Base-by-base conservation (phyloP, 2,113 vertebrate species). In the Uria aalge region DNA sequence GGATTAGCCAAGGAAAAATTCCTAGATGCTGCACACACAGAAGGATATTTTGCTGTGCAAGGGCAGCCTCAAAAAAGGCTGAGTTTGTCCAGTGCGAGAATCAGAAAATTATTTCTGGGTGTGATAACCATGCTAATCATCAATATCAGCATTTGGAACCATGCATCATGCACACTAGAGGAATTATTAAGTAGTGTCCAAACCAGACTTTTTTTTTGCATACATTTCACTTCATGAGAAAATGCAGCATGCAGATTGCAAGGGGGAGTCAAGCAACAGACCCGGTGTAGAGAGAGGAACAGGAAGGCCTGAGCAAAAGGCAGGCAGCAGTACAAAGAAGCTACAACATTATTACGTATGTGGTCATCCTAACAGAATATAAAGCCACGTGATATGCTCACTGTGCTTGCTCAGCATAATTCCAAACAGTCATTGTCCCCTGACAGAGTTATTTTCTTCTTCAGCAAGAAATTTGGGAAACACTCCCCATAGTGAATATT, bases 331-430 rank as follows among this genome's bases (percentile, higher is more conserved):
- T 11, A 57, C 1, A 2, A 57, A 30, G 36, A 59, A 74, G 59
- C 26, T 60, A 45, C 23, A 90, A 12, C 13, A 9, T 30, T n/a
- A 21, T 12, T 47, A n/a, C 15, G 7, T 6, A 10, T 5, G 10
- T 0, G 0, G 27, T 40, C 73, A 71, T 47, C n/a, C 50, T 22
- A 66, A 73, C 11, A 45, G 10, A 24, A 57, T 1, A 48, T 27
- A 69, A 43, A 55, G 34, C 17, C 72, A 34, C 0, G 0, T 1
- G 8, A 30, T 34, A 56, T 0, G 1, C 36, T 50, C 13, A 22
- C 32, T 68, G 59, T 21, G 36, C 64, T 63, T 59, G 29, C 43
- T 48, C 68, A 53, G 27, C 1, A 1, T 18, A 41, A 29, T 75
- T 66, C 41, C 43, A 14, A n/a, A 32, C 78, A 21, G 23, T 41